A percentile compares a stretch with the other conserved stretches of the same genome.
Evolutionary conservation across 2,797 vertebrate species (phyloP).

Genomic region (Acridotheres tristis): DNA sequence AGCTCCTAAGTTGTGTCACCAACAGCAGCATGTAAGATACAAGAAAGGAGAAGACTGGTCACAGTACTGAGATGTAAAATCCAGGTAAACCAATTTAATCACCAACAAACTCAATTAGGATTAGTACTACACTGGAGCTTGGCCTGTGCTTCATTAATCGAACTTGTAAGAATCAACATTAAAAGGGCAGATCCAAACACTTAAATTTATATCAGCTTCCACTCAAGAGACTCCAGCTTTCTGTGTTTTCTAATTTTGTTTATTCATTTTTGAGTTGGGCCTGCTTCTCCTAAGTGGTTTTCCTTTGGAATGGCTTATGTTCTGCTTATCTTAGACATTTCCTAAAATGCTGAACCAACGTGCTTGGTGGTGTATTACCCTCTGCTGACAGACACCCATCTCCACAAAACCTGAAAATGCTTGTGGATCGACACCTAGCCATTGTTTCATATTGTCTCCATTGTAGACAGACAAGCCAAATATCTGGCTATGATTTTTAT

Average conservation of each 20-base stretch:
- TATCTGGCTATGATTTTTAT: not conserved
- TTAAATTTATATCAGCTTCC: not conserved
- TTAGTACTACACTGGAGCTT: not conserved
- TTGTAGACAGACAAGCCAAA: not conserved
- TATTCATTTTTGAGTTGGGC: not conserved
- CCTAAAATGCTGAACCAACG: fast-evolving
- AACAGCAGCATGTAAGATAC: not conserved
- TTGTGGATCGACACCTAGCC: not conserved
- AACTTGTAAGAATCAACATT: not conserved
- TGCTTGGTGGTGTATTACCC: not conserved
- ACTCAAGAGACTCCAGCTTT: not conserved
- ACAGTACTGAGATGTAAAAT: not conserved
- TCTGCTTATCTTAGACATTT: not conserved
- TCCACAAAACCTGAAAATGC: not conserved
- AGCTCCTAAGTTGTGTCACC: not conserved
- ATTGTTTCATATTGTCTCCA: not conserved
- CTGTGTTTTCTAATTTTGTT: not conserved
- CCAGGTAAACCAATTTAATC: conserved; percentile 24
- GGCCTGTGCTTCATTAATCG: not conserved
- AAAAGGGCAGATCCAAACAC: not conserved
- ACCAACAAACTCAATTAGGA: conserved; percentile 45
- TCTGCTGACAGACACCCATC: not conserved
- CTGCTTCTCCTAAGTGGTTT: not conserved
- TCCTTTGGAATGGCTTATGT: not conserved
- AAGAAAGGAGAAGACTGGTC: not conserved